Base-by-base conservation (phyloP, 2,888 invertebrate genomes). In the Chloroclystis v-ata region DNA sequence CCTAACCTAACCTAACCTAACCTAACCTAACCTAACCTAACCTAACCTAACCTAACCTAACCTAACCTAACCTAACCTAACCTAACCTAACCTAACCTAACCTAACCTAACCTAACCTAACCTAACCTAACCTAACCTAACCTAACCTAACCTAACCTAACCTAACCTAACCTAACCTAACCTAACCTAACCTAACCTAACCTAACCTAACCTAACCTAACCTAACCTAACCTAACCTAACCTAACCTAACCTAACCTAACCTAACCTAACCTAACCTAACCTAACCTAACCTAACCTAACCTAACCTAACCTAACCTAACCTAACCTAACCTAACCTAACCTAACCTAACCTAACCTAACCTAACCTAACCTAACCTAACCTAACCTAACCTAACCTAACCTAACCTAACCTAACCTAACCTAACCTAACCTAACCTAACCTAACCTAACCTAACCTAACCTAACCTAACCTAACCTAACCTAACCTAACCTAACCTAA, bases 71-170 rank as follows among this genome's bases (percentile, higher is more conserved):
- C 46, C 46, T 46, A 46, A 46, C 46, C 46, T 46, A 47, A 47
- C 47, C 42, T 42, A 40, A 38, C 49, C 44, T 47, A 39, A 43
- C 29, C 37, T 37, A 42, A 47, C 43, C 33, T 44, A 44, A 30
- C 39, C 33, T 44, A 39, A 39, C 44, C 40, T 44, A 49, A 40
- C 49, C 40, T 44, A 45, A 45, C 49, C 46, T 44, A 49, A 44
- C 49, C 44, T 43, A 49, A 44, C 49, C 44, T 43, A 49, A 44
- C 49, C 44, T 44, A 49, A 44, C 49, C 44, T 44, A 49, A 44
- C 49, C 43, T 43, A 47, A 42, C 47, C 43, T 43, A 47, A 42
- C 47, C 43, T 43, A 47, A 42, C 47, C 43, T 43, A 47, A 42
- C 47, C 41, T 43, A 47, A 42, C n/a, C n/a, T n/a, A n/a, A n/a